Percentiles rank a stretch among this genome's conserved stretches.
Conservation (phyloP, 2,888 invertebrate genomes). For the Eueremaeus valkanovi region DNA sequence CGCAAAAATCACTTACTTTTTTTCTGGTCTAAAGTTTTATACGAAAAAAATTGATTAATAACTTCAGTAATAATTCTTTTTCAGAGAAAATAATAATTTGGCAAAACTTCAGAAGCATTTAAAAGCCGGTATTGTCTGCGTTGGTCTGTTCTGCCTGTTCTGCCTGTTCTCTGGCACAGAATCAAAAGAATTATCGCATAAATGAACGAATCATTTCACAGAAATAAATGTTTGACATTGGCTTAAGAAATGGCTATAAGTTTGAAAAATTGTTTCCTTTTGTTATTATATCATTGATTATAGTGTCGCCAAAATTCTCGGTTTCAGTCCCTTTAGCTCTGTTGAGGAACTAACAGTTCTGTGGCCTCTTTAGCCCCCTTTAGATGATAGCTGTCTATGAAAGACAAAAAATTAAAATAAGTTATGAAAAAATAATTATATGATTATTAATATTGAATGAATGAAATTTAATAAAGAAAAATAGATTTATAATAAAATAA, state of each 20-base stretch:
- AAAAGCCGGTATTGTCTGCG: neutral
- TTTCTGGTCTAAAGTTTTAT: too few species aligned
- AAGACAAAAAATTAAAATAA: neutral
- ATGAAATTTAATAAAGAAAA: neutral
- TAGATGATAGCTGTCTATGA: too few species aligned
- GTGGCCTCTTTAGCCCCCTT: too few species aligned
- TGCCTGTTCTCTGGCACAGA: too few species aligned
- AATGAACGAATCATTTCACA: slow-evolving; percentile 9
- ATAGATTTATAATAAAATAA: too few species aligned
- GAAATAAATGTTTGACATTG: slow-evolving; percentile 14
- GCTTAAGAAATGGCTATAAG: neutral
- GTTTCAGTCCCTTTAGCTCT: neutral
- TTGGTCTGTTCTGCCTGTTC: too few species aligned
- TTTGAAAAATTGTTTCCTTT: neutral
- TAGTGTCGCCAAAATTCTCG: neutral
- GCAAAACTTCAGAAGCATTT: neutral
- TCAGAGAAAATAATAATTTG: neutral
- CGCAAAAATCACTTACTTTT: too few species aligned
- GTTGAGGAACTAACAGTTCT: neutral
- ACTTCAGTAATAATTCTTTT: neutral
- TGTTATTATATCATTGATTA: neutral
- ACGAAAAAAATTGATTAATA: neutral
- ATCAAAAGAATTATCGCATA: slow-evolving; percentile 12
- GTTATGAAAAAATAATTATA: neutral
- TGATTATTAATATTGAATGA: too few species aligned